Evolutionary conservation across 2,888 invertebrate species (phyloP).

Genomic region (Platerodrilus igneus): DNA sequence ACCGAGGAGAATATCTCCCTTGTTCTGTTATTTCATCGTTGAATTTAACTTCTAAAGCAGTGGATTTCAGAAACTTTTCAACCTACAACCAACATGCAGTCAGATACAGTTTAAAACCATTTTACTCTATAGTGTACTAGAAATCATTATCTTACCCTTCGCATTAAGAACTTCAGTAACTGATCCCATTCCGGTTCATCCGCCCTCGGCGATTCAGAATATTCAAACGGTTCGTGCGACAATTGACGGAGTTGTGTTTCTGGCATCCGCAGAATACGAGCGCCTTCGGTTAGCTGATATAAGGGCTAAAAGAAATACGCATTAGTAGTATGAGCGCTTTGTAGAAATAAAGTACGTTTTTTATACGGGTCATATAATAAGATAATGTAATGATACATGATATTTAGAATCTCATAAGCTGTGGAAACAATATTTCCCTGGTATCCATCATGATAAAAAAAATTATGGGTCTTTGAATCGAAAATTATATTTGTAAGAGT

Average conservation of each 20-base stretch:
- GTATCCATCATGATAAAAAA: too few species aligned
- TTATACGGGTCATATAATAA: too few species aligned
- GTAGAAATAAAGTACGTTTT: too few species aligned
- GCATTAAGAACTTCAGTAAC: constrained; percentile 68
- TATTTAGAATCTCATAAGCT: too few species aligned
- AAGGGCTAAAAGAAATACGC: constrained; percentile 39
- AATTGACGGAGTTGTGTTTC: constrained; percentile 65
- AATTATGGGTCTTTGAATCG: too few species aligned
- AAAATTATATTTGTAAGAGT: too few species aligned
- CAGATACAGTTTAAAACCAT: not conserved
- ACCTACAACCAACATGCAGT: constrained; percentile 36
- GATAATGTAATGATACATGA: too few species aligned
- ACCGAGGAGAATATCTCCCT: constrained; percentile 72
- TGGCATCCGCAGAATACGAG: constrained; percentile 64
- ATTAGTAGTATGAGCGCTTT: too few species aligned
- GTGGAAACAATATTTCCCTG: too few species aligned
- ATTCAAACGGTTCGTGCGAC: constrained; percentile 67
- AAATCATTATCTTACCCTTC: constrained; percentile 56
- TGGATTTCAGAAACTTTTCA: constrained; percentile 69
- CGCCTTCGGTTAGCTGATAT: constrained; percentile 61
- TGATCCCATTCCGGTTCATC: constrained; percentile 79
- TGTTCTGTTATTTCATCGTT: constrained; percentile 71
- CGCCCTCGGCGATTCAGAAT: constrained; percentile 64
- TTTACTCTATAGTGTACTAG: too few species aligned
- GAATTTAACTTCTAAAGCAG: constrained; percentile 68